Evolutionary conservation across 2,888 invertebrate genomes (phyloP).

Genomic region (Pelosia muscerda): DNA sequence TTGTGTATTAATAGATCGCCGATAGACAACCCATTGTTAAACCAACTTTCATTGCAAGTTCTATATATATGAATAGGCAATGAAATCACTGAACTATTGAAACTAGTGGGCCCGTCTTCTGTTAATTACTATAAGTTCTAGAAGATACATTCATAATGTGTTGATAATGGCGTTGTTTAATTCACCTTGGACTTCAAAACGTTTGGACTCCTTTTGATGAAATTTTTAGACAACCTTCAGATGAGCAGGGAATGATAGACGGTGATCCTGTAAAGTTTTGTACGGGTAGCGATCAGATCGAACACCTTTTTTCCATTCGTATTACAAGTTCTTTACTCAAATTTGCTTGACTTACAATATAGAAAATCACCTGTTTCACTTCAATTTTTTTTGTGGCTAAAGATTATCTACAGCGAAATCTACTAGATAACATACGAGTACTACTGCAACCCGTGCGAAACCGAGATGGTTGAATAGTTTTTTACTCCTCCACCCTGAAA

Average conservation of each 20-base stretch:
- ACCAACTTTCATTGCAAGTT: constrained; percentile 42
- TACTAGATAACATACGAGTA: too few relatives aligned
- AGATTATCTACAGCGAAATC: too few relatives aligned
- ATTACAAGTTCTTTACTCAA: too few relatives aligned
- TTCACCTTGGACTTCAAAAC: background rate
- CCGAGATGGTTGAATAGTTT: background rate
- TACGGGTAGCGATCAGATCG: too few relatives aligned
- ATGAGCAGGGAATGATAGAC: too few relatives aligned
- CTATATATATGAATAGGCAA: constrained; percentile 37
- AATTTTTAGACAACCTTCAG: background rate
- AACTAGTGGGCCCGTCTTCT: constrained; percentile 10
- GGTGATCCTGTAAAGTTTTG: too few relatives aligned
- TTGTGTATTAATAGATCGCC: constrained; percentile 17
- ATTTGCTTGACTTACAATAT: too few relatives aligned
- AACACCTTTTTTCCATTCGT: too few relatives aligned
- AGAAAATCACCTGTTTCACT: too few relatives aligned
- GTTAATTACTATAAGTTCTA: background rate
- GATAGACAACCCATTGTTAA: constrained; percentile 42
- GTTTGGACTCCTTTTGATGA: background rate
- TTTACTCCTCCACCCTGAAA: too few relatives aligned
- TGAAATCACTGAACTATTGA: constrained; percentile 48
- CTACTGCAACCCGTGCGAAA: background rate
- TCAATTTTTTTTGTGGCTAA: background rate
- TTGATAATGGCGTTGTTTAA: too few relatives aligned
- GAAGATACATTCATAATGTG: background rate